Evolutionary conservation across 2,113 vertebrate genomes (phyloP).

Genomic region (Pterocles orientalis): DNA sequence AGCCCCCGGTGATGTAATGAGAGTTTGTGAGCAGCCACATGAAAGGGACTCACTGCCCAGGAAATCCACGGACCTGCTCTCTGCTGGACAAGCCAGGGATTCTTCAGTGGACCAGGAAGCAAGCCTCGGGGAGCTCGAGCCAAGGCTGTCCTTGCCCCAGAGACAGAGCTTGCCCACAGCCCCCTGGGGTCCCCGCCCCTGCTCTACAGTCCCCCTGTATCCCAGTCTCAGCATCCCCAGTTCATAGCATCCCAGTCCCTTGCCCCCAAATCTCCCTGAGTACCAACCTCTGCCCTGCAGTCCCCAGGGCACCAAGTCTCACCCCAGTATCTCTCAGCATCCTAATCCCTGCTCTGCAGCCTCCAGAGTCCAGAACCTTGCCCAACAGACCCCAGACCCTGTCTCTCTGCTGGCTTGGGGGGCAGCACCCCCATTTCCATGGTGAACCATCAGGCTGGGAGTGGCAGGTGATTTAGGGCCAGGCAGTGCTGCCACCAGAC

Average conservation of each 20-base stretch:
- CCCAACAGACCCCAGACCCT: background rate
- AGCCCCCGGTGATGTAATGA: slow-evolving; percentile 61
- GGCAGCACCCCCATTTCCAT: background rate
- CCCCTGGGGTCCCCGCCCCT: background rate
- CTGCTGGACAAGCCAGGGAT: slow-evolving; percentile 26
- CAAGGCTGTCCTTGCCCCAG: background rate
- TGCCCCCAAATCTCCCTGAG: background rate
- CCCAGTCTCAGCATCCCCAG: background rate
- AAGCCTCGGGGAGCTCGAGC: background rate
- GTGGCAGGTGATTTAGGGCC: slow-evolving; percentile 55
- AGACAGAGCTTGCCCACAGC: background rate
- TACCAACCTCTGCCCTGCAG: background rate
- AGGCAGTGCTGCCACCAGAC: background rate
- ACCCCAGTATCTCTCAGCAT: background rate
- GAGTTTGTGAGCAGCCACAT: slow-evolving; percentile 53
- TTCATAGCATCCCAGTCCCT: background rate
- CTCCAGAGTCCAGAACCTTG: background rate
- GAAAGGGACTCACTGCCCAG: slow-evolving; percentile 51
- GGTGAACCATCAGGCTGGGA: background rate
- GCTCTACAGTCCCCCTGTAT: background rate
- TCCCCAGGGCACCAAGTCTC: background rate
- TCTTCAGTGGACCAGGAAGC: slow-evolving; percentile 30
- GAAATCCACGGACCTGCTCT: slow-evolving; percentile 44
- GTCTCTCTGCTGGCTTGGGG: background rate
- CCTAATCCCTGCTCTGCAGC: background rate